Evolutionary conservation across 2,113 vertebrate species (phyloP), one percentile per base, ranked within the genome.

Genomic region (Leuciscus idus): DNA sequence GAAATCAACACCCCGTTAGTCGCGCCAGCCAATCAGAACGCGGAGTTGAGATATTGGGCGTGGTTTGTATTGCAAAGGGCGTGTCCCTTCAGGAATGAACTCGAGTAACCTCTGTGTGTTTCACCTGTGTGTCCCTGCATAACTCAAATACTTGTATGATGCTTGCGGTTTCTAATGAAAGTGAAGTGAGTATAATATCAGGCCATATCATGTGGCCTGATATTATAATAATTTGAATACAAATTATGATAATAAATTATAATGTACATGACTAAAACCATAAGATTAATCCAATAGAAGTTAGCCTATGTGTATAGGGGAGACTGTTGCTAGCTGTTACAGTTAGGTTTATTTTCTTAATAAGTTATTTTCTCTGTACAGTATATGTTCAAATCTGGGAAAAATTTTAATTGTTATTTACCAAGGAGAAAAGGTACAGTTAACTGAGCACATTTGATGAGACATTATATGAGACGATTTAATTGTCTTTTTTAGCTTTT

Each of bases 1-100:
- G 92, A 94, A 93, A 90, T 92, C 66, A 79, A 93, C 93, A 88
- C 92, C 92, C 86, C 88, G 68, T 57, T 81, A 88, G 68, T 62
- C 50, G 15, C 15, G 12, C 7, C 50, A 84, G 55, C 89, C 89
- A 89, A 90, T 81, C 57, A 59, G 8, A 78, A 2, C 8, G 21
- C 23, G 1, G 36, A 6, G 46, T 7, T 7, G 1, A 0, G 57
- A 6, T 0, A 46, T 23, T 39, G 28, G 91, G 87, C 62, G 88
- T 72, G 88, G 81, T 13, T 64, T 66, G 7, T 43, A 6, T 48
- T 30, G 46, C 59, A 61, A 68, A 46, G 88, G 91, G 91, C 73
- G 89, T 79, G 89, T 57, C n/a, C 80, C 78, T 43, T 21, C 46
- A 12, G 26, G 39, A 30, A 74, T 89, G 88, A 91, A 89, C 90